phyloP scores from a whole-genome alignment of 2,888 invertebrate genomes.

The Drosophila greeni region DNA sequence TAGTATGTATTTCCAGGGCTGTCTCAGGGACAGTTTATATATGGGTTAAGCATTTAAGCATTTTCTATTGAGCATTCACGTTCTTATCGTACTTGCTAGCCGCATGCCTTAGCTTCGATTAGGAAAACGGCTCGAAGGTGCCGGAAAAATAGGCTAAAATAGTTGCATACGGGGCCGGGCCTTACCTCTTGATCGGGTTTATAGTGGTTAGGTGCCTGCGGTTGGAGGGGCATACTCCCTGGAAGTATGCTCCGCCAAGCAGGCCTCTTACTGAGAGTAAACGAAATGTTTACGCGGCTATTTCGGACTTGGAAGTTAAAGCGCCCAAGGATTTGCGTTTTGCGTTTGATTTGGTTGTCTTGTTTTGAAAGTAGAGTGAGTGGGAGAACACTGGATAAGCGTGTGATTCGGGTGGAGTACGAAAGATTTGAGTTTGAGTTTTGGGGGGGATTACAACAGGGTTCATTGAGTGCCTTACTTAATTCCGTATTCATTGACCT shows the following conservation, averaged over 20 bases:
- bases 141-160: constrained; percentile 42
- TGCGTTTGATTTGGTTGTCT: constrained; percentile 47
- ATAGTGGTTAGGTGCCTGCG: constrained; percentile 32
- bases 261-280: constrained; percentile 44
- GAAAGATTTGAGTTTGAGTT: constrained; percentile 49
- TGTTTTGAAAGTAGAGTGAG: constrained; percentile 59
- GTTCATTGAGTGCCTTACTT: constrained; percentile 61
- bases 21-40: constrained; percentile 5
- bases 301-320: constrained; percentile 77
- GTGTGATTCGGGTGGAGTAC: constrained; percentile 48
- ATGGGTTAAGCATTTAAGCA: constrained; percentile 23
- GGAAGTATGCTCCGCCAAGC: constrained; percentile 30
- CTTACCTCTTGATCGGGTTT: constrained; percentile 57
- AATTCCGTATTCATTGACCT: constrained; percentile 64
- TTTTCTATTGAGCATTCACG: constrained; percentile 52
- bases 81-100: constrained; percentile 40
- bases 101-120: constrained; percentile 53
- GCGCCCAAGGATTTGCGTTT: constrained; percentile 74
- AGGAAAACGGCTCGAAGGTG: constrained; percentile 30
- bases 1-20: constrained; percentile 5
- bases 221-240: constrained; percentile 53
- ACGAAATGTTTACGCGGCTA: constrained; percentile 78
- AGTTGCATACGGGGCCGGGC: constrained; percentile 58
- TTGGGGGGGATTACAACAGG: constrained; percentile 48
- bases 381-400: constrained; percentile 78